Percentiles rank a stretch among this genome's conserved stretches.
phyloP scores from a whole-genome alignment of 1,140 invertebrate genomes.

The Apis cerana region DNA sequence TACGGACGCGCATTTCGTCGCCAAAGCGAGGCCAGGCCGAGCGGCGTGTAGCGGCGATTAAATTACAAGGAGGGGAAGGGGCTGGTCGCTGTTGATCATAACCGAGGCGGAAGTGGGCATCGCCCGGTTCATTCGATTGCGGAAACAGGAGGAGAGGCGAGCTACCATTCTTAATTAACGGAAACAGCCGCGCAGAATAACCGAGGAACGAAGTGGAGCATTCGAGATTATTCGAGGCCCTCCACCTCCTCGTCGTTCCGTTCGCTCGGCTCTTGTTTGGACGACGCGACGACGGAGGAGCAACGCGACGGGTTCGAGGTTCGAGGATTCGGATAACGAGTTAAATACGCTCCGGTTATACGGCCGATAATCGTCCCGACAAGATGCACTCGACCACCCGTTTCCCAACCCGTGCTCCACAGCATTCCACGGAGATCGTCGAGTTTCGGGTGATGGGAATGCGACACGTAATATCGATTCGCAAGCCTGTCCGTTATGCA shows the following conservation, averaged over 20 bases:
- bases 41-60: neutral
- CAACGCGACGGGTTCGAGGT: neutral
- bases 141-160: neutral
- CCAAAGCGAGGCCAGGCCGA: neutral
- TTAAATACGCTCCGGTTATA: constrained; percentile 29
- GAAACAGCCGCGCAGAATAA: constrained; percentile 38
- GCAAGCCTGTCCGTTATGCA: constrained; percentile 38
- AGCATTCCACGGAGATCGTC: constrained; percentile 28
- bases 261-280: neutral
- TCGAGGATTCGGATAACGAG: constrained; percentile 45
- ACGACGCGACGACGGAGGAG: neutral
- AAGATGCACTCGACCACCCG: constrained; percentile 34
- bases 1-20: neutral
- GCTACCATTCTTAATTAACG: constrained; percentile 29
- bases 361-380: constrained; percentile 48
- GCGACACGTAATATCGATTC: constrained; percentile 55
- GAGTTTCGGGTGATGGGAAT: constrained; percentile 34
- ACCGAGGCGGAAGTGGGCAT: neutral
- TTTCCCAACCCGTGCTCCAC: constrained; percentile 2
- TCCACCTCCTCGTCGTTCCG: neutral
- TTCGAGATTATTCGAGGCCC: constrained; percentile 1
- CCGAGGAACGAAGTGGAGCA: constrained; percentile 22
- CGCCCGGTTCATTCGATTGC: neutral
- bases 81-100: neutral
- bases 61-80: neutral